These are phyloP conservation scores for Spheniscus mendiculus DNA, from an alignment of 2,113 vertebrate genomes.

Conservation along the genomic window DNA sequence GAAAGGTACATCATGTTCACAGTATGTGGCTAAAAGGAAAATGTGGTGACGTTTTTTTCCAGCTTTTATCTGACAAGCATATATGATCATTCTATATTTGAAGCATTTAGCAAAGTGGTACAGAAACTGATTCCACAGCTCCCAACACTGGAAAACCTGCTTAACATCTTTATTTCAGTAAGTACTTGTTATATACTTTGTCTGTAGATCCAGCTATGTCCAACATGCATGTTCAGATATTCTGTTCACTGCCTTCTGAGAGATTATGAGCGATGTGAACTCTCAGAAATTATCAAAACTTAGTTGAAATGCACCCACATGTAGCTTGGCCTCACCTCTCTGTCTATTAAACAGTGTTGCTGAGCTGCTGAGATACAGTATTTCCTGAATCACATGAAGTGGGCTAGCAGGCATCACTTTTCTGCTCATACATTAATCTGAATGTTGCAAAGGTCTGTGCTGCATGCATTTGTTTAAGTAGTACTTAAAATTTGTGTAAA, in stretches of 20 bases:
- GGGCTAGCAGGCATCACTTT: background rate
- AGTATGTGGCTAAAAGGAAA: slow-evolving; percentile 51
- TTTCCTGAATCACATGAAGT: background rate
- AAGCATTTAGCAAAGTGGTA: slow-evolving; percentile 92
- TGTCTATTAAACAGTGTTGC: background rate
- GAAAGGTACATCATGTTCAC: slow-evolving; percentile 51
- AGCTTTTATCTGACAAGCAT: slow-evolving; percentile 93
- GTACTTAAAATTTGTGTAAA: background rate
- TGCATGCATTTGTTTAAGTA: background rate
- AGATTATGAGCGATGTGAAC: background rate
- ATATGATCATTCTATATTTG: slow-evolving; percentile 92
- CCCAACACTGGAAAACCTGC: slow-evolving; percentile 88
- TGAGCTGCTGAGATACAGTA: background rate
- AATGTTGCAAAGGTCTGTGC: background rate
- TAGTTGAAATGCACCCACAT: background rate
- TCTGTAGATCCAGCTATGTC: background rate
- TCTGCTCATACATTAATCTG: background rate
- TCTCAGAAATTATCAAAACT: background rate
- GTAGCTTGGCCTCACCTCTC: background rate
- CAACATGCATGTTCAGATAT: slow-evolving; percentile 2
- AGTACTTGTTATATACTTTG: slow-evolving; percentile 68
- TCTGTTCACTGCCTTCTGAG: background rate
- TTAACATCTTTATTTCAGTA: slow-evolving; percentile 93
- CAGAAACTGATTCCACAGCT: slow-evolving; percentile 92
- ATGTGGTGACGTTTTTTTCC: slow-evolving; percentile 70